phyloP scores from a whole-genome alignment of 53 echinoderm and acorn worm species.

The Echinometra lucunter region DNA sequence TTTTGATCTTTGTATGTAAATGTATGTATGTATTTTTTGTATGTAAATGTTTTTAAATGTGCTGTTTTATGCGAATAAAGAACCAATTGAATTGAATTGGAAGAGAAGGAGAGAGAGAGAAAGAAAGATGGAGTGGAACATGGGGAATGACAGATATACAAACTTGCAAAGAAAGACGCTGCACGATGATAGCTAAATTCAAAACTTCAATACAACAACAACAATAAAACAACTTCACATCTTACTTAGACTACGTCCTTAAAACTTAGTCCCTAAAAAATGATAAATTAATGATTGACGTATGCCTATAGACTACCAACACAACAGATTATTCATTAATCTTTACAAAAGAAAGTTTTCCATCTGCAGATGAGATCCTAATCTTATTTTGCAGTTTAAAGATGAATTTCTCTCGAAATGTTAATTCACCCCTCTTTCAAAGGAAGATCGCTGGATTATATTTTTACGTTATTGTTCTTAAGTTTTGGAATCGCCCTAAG shows the following conservation, averaged over 20 bases:
- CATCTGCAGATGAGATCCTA: not conserved
- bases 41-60: too few relatives aligned
- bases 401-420: not conserved
- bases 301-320: not conserved
- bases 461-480: not conserved
- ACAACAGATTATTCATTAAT: not conserved
- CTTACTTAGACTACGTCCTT: not conserved
- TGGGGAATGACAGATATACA: not conserved
- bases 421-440: not conserved
- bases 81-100: too few relatives aligned
- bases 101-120: not conserved
- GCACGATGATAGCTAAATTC: not conserved
- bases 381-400: not conserved
- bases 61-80: too few relatives aligned
- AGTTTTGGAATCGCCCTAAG: not conserved
- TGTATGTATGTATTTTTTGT: too few relatives aligned
- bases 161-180: not conserved
- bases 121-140: not conserved
- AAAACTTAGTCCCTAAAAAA: not conserved
- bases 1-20: too few relatives aligned
- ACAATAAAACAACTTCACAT: slow-evolving; percentile 4
- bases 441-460: not conserved
- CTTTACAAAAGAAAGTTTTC: not conserved
- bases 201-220: not conserved
- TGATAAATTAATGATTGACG: not conserved